Evolutionary conservation across 2,888 invertebrate species (phyloP).

Genomic region (Brachyptera risi): DNA sequence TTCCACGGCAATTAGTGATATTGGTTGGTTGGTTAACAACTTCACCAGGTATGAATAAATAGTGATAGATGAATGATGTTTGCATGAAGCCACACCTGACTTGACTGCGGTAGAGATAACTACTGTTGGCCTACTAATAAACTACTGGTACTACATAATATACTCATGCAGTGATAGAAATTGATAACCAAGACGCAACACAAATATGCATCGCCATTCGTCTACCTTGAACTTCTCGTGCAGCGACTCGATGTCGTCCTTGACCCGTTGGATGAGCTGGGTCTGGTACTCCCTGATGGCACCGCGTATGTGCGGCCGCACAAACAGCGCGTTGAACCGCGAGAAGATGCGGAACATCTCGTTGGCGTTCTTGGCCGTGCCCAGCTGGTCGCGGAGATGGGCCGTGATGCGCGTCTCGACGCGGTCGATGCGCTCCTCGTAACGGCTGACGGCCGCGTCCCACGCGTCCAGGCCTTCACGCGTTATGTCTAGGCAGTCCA

Average conservation of each 20-base stretch:
- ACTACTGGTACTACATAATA: too few species aligned
- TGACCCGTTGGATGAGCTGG: constrained; percentile 96
- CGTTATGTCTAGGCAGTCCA: constrained; percentile 94
- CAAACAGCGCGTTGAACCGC: constrained; percentile 97
- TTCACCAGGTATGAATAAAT: too few species aligned
- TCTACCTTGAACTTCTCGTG: constrained; percentile 96
- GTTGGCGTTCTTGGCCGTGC: constrained; percentile 98
- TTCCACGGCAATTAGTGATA: too few species aligned
- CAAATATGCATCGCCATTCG: background rate
- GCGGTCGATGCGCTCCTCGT: constrained; percentile 96
- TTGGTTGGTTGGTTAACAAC: too few species aligned
- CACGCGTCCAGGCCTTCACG: constrained; percentile 96
- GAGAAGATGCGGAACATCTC: constrained; percentile 99
- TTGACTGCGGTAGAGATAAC: too few species aligned
- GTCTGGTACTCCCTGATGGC: constrained; percentile 99
- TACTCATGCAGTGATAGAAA: too few species aligned
- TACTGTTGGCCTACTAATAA: too few species aligned
- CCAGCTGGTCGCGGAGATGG: constrained; percentile 93
- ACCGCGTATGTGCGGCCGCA: constrained; percentile 96
- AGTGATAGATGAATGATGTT: too few species aligned
- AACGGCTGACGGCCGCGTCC: constrained; percentile 95
- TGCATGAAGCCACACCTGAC: too few species aligned
- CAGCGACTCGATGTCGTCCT: constrained; percentile 96
- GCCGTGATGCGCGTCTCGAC: constrained; percentile 98
- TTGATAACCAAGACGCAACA: too few species aligned